Evolutionary conservation across 2,113 vertebrate species (phyloP).

Genomic region (Chascanopsetta lugubris): DNA sequence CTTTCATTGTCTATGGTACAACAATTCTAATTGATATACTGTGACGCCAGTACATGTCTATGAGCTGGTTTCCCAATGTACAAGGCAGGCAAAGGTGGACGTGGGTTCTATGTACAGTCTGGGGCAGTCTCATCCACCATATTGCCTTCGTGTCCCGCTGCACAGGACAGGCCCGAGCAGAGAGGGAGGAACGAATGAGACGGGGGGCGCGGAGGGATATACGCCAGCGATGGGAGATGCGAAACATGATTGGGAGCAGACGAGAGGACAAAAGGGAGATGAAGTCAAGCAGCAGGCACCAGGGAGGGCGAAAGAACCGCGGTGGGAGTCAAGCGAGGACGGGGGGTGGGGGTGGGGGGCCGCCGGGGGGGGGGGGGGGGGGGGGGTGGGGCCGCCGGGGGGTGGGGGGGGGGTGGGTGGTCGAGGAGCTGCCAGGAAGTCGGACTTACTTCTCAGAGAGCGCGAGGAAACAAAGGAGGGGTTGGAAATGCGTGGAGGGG

Average conservation of each 20-base stretch:
- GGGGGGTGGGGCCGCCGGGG: conserved; percentile 39
- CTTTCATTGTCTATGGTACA: conserved; percentile 79
- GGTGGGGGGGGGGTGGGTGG: conserved; percentile 41
- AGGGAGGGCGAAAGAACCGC: conserved; percentile 47
- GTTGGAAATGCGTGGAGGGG: conserved; percentile 20
- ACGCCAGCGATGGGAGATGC: conserved; percentile 51
- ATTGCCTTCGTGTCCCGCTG: conserved; percentile 77
- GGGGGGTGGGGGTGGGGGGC: conserved; percentile 45
- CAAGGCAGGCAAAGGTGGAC: conserved; percentile 78
- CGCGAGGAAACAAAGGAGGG: conserved; percentile 35
- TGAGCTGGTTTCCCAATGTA: conserved; percentile 79
- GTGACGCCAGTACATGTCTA: conserved; percentile 74
- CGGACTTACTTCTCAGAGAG: conserved; percentile 37
- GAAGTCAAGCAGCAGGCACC: conserved; percentile 48
- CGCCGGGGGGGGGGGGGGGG: conserved; percentile 46
- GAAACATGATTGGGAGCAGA: conserved; percentile 52
- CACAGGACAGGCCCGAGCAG: conserved; percentile 62
- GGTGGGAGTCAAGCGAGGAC: conserved; percentile 41
- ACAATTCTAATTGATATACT: conserved; percentile 79
- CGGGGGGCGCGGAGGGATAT: conserved; percentile 26
- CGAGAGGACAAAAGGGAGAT: conserved; percentile 25
- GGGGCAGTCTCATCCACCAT: conserved; percentile 74
- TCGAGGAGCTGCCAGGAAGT: conserved; percentile 50
- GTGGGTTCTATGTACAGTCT: conserved; percentile 82
- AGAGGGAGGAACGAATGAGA: conserved; percentile 45